Evolutionary conservation across 2,797 vertebrate species (phyloP).

Genomic region (Pterois miles): DNA sequence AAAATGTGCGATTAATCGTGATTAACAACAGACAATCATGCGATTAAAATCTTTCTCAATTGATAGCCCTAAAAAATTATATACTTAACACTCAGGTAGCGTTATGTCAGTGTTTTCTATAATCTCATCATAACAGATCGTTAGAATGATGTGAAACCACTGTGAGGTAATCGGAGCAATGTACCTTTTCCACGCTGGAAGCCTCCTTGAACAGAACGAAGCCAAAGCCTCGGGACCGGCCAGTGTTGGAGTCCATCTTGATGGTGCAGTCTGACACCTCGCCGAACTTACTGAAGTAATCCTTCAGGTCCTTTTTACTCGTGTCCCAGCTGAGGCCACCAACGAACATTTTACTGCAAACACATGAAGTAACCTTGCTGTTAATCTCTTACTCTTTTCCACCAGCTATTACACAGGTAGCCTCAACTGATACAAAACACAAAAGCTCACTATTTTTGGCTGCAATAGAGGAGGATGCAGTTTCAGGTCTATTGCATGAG

Average conservation of each 20-base stretch:
- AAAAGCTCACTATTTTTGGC: no score
- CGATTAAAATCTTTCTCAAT: no score
- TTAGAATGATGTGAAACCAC: no score
- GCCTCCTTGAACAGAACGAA: slow-evolving; percentile 98
- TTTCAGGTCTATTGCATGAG: no score
- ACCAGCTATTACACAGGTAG: not conserved
- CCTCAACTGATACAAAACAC: no score
- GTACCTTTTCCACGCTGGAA: slow-evolving; percentile 93
- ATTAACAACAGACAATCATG: no score
- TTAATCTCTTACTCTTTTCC: not conserved
- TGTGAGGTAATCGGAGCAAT: not conserved
- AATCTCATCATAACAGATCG: no score
- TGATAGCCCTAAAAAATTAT: no score
- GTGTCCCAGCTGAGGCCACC: slow-evolving; percentile 99
- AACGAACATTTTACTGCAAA: slow-evolving; percentile 97
- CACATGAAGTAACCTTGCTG: accelerated
- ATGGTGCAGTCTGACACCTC: slow-evolving; percentile 98
- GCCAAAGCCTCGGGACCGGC: slow-evolving; percentile 95
- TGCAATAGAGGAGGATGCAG: no score
- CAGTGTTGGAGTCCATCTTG: slow-evolving; percentile 97
- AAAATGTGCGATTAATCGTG: no score
- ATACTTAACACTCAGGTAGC: no score
- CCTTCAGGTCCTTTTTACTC: slow-evolving; percentile 98
- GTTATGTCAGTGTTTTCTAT: no score
- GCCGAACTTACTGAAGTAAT: slow-evolving; percentile 97